A percentile compares a stretch with the other conserved stretches of the same genome.
Conservation (phyloP, 1,140 invertebrate species). For the Drosophila orena region DNA sequence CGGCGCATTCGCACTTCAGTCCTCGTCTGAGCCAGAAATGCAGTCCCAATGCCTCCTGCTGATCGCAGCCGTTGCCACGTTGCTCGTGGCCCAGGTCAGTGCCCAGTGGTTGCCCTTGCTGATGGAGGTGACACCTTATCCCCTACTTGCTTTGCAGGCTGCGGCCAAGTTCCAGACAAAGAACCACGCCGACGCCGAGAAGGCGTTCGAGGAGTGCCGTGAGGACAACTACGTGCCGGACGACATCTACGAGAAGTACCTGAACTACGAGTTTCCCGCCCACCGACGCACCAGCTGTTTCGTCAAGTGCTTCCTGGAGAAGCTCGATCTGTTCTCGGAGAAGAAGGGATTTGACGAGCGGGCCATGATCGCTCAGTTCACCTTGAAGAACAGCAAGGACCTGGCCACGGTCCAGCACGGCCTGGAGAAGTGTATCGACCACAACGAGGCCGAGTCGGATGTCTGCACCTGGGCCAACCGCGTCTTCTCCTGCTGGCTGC, state of each 20-base stretch:
- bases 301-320: conserved; percentile 77
- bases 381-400: conserved; percentile 49
- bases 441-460: conserved; percentile 78
- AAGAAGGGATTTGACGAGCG: conserved; percentile 68
- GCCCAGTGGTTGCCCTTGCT: conserved; percentile 24
- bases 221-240: conserved; percentile 67
- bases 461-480: conserved; percentile 74
- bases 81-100: conserved; percentile 54
- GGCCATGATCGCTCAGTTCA: conserved; percentile 69
- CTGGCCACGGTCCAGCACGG: conserved; percentile 63
- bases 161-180: conserved; percentile 67
- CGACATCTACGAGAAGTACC: conserved; percentile 75
- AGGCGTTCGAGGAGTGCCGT: conserved; percentile 71
- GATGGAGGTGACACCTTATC: conserved; percentile 6
- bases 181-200: conserved; percentile 63
- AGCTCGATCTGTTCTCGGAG: conserved; percentile 73
- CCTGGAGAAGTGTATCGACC: conserved; percentile 79
- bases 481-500: conserved; percentile 80
- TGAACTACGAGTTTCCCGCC: conserved; percentile 72
- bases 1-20: conserved; percentile 66
- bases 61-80: conserved; percentile 36
- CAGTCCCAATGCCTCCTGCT: conserved; percentile 58
- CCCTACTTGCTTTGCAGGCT: conserved; percentile 37
- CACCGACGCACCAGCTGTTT: conserved; percentile 74
- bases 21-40: conserved; percentile 67